Evolutionary conservation across 2,113 vertebrate genomes (phyloP).

Genomic region (Sterna hirundo): DNA sequence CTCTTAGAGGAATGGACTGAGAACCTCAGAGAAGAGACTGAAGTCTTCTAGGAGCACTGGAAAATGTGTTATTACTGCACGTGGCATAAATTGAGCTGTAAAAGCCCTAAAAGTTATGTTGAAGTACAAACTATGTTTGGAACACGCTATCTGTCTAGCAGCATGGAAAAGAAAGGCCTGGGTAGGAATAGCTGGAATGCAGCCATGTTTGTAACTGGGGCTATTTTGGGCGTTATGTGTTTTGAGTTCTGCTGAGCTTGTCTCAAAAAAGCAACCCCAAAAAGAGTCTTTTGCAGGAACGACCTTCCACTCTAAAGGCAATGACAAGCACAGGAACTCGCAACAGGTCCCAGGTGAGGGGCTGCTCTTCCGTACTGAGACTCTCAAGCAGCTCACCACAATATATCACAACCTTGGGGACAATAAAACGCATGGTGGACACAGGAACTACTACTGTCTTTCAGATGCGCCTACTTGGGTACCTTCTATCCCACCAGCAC

Average conservation of each 20-base stretch:
- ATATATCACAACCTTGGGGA: accelerated
- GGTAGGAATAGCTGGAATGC: neutral
- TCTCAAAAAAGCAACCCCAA: neutral
- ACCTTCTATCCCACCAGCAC: neutral
- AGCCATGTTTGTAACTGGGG: neutral
- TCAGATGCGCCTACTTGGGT: neutral
- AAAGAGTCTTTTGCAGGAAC: neutral
- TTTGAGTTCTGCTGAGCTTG: neutral
- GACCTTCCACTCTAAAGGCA: neutral
- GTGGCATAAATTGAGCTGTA: accelerated
- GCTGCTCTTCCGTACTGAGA: neutral
- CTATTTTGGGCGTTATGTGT: accelerated
- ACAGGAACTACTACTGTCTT: neutral
- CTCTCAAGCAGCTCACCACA: neutral
- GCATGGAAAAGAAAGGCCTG: neutral
- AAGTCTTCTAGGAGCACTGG: neutral
- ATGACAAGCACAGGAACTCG: neutral
- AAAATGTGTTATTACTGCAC: neutral
- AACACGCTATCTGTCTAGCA: neutral
- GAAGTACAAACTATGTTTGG: neutral
- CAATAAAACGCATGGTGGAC: accelerated
- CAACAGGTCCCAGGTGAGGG: neutral
- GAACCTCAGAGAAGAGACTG: neutral
- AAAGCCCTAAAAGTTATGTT: neutral
- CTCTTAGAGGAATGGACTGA: neutral